phyloP scores from a whole-genome alignment of 2,888 invertebrate genomes.

The Odontothrips loti region DNA sequence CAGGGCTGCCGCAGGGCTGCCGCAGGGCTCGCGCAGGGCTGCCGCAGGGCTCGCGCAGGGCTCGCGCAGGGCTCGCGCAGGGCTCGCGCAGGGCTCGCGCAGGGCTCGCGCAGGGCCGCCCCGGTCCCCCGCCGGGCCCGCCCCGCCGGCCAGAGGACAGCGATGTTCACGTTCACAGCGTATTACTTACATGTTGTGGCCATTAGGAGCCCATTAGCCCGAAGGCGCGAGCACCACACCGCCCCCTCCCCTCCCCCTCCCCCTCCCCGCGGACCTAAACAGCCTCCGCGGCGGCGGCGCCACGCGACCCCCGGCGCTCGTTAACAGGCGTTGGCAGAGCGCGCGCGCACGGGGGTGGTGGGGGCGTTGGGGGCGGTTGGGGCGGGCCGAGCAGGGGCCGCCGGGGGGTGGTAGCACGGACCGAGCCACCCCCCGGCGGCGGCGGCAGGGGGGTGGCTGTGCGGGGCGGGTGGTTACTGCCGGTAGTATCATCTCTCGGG shows the following conservation, averaged over 20 bases:
- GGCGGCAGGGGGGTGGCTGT: too few species aligned
- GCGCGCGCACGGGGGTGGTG: neutral
- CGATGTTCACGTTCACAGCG: constrained; percentile 32
- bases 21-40: too few species aligned
- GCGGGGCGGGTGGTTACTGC: neutral
- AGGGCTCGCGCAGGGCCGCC: too few species aligned
- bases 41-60: too few species aligned
- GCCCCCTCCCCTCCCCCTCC: neutral
- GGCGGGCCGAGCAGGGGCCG: neutral
- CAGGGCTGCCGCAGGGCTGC: too few species aligned
- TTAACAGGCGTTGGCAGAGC: neutral
- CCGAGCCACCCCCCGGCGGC: neutral
- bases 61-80: too few species aligned
- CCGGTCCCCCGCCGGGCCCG: too few species aligned
- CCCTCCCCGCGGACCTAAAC: neutral
- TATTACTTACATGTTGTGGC: constrained; percentile 25
- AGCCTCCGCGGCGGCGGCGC: neutral
- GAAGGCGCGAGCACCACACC: too few species aligned
- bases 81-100: too few species aligned
- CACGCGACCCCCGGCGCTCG: neutral
- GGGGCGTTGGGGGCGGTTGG: neutral
- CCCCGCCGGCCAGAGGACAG: neutral
- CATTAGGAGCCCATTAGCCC: constrained; percentile 21
- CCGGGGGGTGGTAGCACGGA: neutral
- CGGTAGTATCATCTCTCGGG: too few species aligned